Percentiles rank a stretch among this genome's conserved stretches.
Evolutionary conservation across 2,113 vertebrate species (phyloP).

Genomic region (Cheirogaleus medius): DNA sequence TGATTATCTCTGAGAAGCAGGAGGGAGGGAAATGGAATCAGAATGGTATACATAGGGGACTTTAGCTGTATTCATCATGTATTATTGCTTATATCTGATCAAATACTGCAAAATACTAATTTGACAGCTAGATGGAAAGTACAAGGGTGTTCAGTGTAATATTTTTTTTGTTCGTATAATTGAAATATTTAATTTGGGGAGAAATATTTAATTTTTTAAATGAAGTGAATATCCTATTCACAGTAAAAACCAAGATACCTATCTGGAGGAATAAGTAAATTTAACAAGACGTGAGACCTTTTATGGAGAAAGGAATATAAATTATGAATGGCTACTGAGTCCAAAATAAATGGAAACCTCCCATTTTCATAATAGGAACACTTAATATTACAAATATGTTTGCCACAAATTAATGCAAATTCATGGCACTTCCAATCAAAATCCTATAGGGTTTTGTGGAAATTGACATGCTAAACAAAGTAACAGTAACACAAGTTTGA

Average conservation of each 20-base stretch:
- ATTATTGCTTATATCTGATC: background rate
- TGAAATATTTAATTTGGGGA: background rate
- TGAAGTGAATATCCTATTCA: background rate
- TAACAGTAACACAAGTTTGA: background rate
- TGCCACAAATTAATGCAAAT: background rate
- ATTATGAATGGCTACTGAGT: background rate
- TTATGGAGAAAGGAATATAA: background rate
- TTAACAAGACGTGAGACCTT: background rate
- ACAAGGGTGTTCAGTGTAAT: background rate
- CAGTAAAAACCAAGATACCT: background rate
- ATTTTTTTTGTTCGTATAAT: background rate
- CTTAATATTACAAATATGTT: background rate
- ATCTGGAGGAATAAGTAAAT: background rate
- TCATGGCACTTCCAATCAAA: background rate
- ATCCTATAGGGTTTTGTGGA: background rate
- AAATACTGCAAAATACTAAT: background rate
- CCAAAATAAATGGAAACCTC: conserved; percentile 2
- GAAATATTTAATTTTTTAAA: background rate
- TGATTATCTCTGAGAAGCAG: background rate
- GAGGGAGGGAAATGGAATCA: background rate
- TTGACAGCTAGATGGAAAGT: background rate
- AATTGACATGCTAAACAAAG: background rate
- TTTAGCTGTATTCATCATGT: background rate
- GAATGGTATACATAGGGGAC: background rate
- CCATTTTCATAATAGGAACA: background rate